These are phyloP conservation scores for Merops nubicus DNA, from an alignment of 2,113 vertebrate genomes.

Conservation along the genomic window DNA sequence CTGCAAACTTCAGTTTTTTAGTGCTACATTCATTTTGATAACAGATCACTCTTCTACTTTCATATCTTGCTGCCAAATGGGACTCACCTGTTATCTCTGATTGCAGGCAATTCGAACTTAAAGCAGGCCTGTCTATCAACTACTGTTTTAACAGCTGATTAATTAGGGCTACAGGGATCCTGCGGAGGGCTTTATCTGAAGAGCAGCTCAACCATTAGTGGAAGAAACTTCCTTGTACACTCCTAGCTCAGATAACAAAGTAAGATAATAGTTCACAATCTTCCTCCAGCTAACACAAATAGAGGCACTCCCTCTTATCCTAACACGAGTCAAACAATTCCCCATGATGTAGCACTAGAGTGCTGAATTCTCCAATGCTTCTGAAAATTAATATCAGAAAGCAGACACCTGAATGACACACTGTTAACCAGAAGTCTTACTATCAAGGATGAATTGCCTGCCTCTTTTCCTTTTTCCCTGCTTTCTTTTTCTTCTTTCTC, in stretches of 20 bases:
- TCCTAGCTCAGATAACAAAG: slow-evolving; percentile 85
- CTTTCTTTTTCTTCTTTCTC: background rate
- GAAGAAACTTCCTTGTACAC: slow-evolving; percentile 84
- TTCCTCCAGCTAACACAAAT: slow-evolving; percentile 80
- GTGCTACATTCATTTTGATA: slow-evolving; percentile 69
- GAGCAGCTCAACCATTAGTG: slow-evolving; percentile 83
- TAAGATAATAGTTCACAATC: slow-evolving; percentile 80
- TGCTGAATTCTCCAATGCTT: slow-evolving; percentile 46
- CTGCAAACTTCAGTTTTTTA: slow-evolving; percentile 58
- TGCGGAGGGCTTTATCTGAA: slow-evolving; percentile 83
- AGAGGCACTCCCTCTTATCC: slow-evolving; percentile 82
- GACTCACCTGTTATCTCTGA: slow-evolving; percentile 82
- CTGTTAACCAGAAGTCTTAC: background rate
- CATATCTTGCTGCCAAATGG: slow-evolving; percentile 73
- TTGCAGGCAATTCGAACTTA: slow-evolving; percentile 81
- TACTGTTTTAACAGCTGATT: slow-evolving; percentile 86
- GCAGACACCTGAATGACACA: slow-evolving; percentile 23
- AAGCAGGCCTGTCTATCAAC: slow-evolving; percentile 82
- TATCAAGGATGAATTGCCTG: background rate
- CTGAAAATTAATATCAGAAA: slow-evolving; percentile 41
- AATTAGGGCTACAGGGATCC: slow-evolving; percentile 80
- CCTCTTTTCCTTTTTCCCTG: background rate
- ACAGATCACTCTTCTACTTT: slow-evolving; percentile 64
- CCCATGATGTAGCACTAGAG: background rate
- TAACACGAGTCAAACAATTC: slow-evolving; percentile 69